Evolutionary conservation across 2,888 invertebrate species (phyloP).

Genomic region (Heliconius charithonia): DNA sequence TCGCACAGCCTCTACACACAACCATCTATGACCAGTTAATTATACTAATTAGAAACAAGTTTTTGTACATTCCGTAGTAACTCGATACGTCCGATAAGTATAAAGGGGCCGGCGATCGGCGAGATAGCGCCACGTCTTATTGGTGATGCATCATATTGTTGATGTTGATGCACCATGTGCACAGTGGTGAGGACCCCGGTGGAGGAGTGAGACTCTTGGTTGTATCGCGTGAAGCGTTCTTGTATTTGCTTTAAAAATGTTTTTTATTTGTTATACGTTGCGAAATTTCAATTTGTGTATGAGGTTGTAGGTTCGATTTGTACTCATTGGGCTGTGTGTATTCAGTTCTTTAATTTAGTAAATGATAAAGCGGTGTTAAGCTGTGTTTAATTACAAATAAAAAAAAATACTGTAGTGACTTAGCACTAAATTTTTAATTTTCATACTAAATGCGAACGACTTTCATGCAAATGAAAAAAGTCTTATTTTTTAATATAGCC

Average conservation of each 20-base stretch:
- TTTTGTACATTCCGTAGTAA: conserved; percentile 68
- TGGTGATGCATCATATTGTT: conserved; percentile 53
- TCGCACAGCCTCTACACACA: conserved; percentile 35
- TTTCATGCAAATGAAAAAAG: too few species aligned
- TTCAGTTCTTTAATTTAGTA: neutral
- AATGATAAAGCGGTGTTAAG: too few species aligned
- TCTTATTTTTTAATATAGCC: too few species aligned
- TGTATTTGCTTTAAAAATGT: neutral
- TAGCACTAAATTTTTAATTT: neutral
- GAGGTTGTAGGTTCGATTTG: neutral
- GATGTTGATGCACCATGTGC: conserved; percentile 36
- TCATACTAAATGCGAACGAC: too few species aligned
- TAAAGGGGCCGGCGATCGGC: conserved; percentile 60
- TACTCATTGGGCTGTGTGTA: neutral
- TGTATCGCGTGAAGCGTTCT: neutral
- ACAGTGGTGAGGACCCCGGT: neutral
- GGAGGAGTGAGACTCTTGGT: conserved; percentile 24
- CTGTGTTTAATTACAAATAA: neutral
- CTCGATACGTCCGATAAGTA: conserved; percentile 63
- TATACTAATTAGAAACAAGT: conserved; percentile 78
- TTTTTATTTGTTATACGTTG: neutral
- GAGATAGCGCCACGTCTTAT: conserved; percentile 50
- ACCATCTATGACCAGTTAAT: conserved; percentile 59
- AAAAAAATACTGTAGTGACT: neutral
- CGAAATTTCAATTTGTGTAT: neutral